A percentile compares a stretch with the other conserved stretches of the same genome.
phyloP scores from a whole-genome alignment of 1,140 invertebrate species.

The Muscidifurax raptorellus region DNA sequence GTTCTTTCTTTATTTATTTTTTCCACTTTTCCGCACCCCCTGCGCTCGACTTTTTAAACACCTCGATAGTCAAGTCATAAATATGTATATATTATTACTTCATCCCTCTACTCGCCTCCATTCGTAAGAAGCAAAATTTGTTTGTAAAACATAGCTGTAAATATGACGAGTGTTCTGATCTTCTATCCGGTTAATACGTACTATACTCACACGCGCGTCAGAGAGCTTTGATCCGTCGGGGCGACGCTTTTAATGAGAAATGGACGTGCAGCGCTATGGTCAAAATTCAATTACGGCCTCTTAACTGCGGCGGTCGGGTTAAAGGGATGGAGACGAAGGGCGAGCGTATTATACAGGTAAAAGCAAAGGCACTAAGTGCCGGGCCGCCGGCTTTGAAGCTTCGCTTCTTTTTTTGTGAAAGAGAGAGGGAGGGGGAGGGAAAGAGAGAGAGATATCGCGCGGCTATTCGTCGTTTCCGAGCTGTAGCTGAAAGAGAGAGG shows the following conservation, averaged over 20 bases:
- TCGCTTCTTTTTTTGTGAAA: not conserved
- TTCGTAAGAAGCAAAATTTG: not conserved
- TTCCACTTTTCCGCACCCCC: not conserved
- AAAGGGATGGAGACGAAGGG: constrained; percentile 3
- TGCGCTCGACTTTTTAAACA: constrained; percentile 57
- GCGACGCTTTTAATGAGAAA: constrained; percentile 63
- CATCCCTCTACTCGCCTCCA: too few species aligned
- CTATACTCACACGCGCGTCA: not conserved
- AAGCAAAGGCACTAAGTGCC: not conserved
- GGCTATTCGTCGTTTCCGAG: too few species aligned
- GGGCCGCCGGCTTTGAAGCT: not conserved
- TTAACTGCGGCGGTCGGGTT: constrained; percentile 61
- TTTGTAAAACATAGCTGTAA: not conserved
- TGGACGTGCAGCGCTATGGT: constrained; percentile 69
- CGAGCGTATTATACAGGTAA: not conserved
- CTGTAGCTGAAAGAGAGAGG: too few species aligned
- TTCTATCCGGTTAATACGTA: not conserved
- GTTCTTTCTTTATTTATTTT: not conserved
- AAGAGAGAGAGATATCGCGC: not conserved
- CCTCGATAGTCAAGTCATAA: constrained; percentile 49
- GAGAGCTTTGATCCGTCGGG: constrained; percentile 70
- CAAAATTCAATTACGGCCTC: constrained; percentile 73
- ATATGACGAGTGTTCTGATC: not conserved
- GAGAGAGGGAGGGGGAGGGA: not conserved
- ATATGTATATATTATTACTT: too few species aligned